phyloP scores from a whole-genome alignment of 2,888 invertebrate species.

The Neria commutata region DNA sequence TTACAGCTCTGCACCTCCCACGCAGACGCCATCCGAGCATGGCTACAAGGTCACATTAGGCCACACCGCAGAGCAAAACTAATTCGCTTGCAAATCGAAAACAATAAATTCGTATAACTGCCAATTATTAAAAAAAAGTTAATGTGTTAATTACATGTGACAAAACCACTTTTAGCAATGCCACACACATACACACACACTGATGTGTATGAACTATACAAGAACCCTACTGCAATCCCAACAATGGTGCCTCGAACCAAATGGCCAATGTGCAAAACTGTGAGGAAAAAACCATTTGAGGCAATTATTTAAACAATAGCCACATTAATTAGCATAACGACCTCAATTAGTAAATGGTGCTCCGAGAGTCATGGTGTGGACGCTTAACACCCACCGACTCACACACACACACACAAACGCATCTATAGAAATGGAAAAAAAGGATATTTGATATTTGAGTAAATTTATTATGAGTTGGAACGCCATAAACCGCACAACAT shows the following conservation, averaged over 20 bases:
- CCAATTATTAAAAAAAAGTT: conserved; percentile 34
- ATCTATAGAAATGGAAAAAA: neutral
- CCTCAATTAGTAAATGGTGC: conserved; percentile 42
- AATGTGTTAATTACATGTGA: conserved; percentile 26
- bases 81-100: conserved; percentile 33
- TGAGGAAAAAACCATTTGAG: too few relatives aligned
- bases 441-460: neutral
- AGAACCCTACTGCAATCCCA: too few relatives aligned
- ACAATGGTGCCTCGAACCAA: too few relatives aligned
- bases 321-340: conserved; percentile 51
- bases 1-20: too few relatives aligned
- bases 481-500: conserved; percentile 36
- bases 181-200: too few relatives aligned
- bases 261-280: too few relatives aligned
- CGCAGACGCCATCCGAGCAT: too few relatives aligned
- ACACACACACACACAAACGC: neutral
- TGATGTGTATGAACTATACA: too few relatives aligned
- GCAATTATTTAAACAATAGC: conserved; percentile 37
- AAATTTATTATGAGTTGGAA: conserved; percentile 25
- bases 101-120: conserved; percentile 45
- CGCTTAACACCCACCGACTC: conserved; percentile 3
- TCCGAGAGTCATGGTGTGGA: neutral
- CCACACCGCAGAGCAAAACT: conserved; percentile 23
- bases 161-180: conserved; percentile 30
- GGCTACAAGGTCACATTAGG: neutral